Conservation (phyloP, 2,888 invertebrate species). For the Sphaerophoria rueppellii region DNA sequence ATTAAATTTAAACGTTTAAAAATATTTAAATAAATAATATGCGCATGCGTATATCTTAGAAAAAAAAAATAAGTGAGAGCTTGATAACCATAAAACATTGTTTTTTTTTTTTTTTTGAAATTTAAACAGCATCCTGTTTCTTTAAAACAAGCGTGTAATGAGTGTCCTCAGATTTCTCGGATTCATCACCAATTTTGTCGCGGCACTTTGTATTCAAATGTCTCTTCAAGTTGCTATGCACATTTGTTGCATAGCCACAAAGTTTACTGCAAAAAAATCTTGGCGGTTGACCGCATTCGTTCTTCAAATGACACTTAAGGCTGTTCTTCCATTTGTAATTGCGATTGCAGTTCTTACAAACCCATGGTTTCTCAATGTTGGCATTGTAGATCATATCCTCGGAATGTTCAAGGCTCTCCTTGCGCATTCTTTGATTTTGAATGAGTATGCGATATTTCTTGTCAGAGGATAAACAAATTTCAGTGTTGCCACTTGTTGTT, state of each 20-base stretch:
- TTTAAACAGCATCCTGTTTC: slow-evolving; percentile 76
- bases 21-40: slow-evolving; percentile 30
- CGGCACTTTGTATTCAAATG: slow-evolving; percentile 82
- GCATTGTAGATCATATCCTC: slow-evolving; percentile 82
- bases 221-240: slow-evolving; percentile 82
- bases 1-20: slow-evolving; percentile 35
- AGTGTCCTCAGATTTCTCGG: slow-evolving; percentile 75
- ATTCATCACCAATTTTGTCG: slow-evolving; percentile 80
- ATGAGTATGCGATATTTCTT: slow-evolving; percentile 81
- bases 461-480: slow-evolving; percentile 78
- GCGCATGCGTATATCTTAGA: slow-evolving; percentile 50
- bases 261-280: slow-evolving; percentile 82
- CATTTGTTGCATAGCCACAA: slow-evolving; percentile 82
- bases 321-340: slow-evolving; percentile 90
- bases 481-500: slow-evolving; percentile 73
- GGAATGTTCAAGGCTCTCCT: slow-evolving; percentile 81
- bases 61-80: neutral
- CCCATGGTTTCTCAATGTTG: slow-evolving; percentile 82
- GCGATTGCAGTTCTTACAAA: slow-evolving; percentile 87
- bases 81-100: neutral
- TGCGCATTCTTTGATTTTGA: slow-evolving; percentile 81
- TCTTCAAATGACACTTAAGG: slow-evolving; percentile 87
- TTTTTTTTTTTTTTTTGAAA: neutral
- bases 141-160: slow-evolving; percentile 79
- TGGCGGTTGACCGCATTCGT: slow-evolving; percentile 86